Percentiles rank a stretch among this genome's conserved stretches.
These are phyloP conservation scores for Phasia obesa DNA, from an alignment of 2,888 invertebrate species.

Conservation along the genomic window DNA sequence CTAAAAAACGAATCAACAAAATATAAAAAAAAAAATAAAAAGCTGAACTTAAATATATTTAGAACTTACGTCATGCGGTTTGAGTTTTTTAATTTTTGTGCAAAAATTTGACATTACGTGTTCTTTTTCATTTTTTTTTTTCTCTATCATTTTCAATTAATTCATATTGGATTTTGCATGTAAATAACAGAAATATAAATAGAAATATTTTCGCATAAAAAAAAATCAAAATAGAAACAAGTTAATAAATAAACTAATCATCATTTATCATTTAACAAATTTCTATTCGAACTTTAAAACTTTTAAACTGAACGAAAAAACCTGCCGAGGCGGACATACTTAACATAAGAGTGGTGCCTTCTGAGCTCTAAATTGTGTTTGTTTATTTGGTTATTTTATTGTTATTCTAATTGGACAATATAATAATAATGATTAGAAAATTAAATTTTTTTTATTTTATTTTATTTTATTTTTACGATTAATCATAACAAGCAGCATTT, in stretches of 20 bases:
- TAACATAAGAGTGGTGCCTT: background rate
- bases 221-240: background rate
- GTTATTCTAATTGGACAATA: no score
- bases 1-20: slow-evolving; percentile 3
- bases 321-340: background rate
- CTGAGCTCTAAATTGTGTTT: background rate
- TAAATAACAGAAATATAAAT: background rate
- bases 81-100: slow-evolving; percentile 22
- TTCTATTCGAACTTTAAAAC: background rate
- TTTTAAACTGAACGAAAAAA: slow-evolving; percentile 1
- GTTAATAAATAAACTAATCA: slow-evolving; percentile 8
- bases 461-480: no score
- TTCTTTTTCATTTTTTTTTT: slow-evolving; percentile 9
- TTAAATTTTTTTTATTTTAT: no score
- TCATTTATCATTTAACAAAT: slow-evolving; percentile 13
- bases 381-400: no score
- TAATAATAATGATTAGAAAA: no score
- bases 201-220: slow-evolving; percentile 34
- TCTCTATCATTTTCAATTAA: slow-evolving; percentile 1
- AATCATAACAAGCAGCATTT: no score
- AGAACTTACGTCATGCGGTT: slow-evolving; percentile 66
- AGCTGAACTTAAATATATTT: slow-evolving; percentile 51
- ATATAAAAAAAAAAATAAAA: slow-evolving; percentile 22
- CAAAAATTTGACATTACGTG: slow-evolving; percentile 44
- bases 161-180: slow-evolving; percentile 4